Base-by-base conservation (phyloP, 1,140 invertebrate genomes). In the Drosophila bifasciata region DNA sequence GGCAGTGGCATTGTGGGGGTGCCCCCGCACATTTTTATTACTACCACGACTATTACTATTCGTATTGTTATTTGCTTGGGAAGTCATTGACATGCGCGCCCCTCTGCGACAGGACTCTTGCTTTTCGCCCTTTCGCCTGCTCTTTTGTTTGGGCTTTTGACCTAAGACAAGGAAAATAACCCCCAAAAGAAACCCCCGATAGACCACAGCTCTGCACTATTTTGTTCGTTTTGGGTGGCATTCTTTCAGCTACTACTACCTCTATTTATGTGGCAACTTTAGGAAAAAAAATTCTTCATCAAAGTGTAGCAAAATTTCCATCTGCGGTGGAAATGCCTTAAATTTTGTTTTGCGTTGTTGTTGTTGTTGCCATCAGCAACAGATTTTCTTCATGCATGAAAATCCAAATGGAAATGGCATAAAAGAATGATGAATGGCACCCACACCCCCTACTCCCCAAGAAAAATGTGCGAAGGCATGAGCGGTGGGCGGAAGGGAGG, bases 381-480 rank as follows among this genome's bases (percentile, higher is more conserved):
- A 46, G 64, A 68, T 68, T 68, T 68, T 46, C 41, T 45, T 43
- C 63, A 67, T 43, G 62, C 64, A 68, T 67, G 49, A 66, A 53
- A 53, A 28, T 64, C 40, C 39, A 45, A 44, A 66, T 67, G 48
- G 55, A 66, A 66, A 17, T 45, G 41, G 49, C 61, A 52, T 55
- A 68, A 68, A 68, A 17, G 43, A 40, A 48, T 68, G 64, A 68
- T 68, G 49, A 50, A 68, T 68, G 41, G 48, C n/a, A 7, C 41
- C 16, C 13, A 15, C 13, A 9, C n/a, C n/a, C n/a, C n/a, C n/a
- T n/a, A n/a, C n/a, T n/a, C n/a, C n/a, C n/a, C n/a, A n/a, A n/a
- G 16, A 44, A 59, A 32, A n/a, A 19, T 19, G 6, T 3, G 25
- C 9, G 17, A 2, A n/a, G 7, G 9, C 59, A 25, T 17, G n/a